A percentile compares a stretch with the other conserved stretches of the same genome.
These are phyloP conservation scores for Dioctria linearis DNA, from an alignment of 2,888 invertebrate genomes.

Conservation along the genomic window DNA sequence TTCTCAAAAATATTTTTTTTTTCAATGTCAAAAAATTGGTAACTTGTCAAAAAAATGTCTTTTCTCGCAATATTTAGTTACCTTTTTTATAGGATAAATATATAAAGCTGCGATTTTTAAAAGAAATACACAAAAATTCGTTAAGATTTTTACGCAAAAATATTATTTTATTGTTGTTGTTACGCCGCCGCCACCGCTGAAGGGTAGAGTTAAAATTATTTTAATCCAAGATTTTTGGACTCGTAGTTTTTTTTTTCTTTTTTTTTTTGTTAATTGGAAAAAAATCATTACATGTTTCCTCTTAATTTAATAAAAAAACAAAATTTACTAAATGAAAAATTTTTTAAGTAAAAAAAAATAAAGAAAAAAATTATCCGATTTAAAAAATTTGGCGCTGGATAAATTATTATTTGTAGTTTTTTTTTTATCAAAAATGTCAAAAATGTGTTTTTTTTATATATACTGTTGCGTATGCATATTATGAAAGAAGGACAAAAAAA, in stretches of 20 bases:
- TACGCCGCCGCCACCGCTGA: neutral
- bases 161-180: neutral
- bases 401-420: neutral
- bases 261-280: constrained; percentile 22
- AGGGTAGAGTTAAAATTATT: neutral
- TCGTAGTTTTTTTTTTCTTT: neutral
- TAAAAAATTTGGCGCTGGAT: constrained; percentile 33
- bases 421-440: constrained; percentile 36
- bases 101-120: constrained; percentile 32
- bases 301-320: constrained; percentile 32
- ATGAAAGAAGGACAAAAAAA: constrained; percentile 16
- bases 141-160: constrained; percentile 54
- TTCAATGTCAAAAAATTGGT: constrained; percentile 33
- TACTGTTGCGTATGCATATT: constrained; percentile 11
- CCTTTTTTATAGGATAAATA: constrained; percentile 12
- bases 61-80: neutral
- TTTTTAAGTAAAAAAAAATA: constrained; percentile 18
- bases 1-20: constrained; percentile 47
- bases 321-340: constrained; percentile 22
- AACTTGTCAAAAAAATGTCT: constrained; percentile 3
- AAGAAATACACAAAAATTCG: constrained; percentile 26
- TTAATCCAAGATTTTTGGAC: constrained; percentile 14
- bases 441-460: constrained; percentile 9
- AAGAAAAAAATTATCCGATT: constrained; percentile 30
- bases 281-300: constrained; percentile 19